phyloP scores from a whole-genome alignment of 2,113 vertebrate species.

The Haemorhous mexicanus region DNA sequence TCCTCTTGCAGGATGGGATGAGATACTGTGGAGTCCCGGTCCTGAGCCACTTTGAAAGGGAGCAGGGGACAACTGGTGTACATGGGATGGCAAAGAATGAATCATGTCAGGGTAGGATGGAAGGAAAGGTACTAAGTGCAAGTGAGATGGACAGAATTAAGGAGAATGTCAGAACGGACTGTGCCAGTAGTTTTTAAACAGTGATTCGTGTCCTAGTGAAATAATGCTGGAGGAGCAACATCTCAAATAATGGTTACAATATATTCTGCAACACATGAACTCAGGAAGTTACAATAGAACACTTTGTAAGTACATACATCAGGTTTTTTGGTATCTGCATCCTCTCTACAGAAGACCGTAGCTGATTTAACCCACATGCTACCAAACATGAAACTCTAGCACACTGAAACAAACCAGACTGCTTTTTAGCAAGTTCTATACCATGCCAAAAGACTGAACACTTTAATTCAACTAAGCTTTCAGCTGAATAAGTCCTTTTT shows the following conservation, averaged over 20 bases:
- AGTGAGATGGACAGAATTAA: background rate
- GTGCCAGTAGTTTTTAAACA: background rate
- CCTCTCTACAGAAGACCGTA: background rate
- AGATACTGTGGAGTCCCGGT: background rate
- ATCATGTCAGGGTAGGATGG: background rate
- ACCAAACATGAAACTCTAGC: background rate
- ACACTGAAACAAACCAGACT: background rate
- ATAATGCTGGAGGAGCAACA: background rate
- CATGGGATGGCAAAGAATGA: background rate
- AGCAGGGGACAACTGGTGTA: background rate
- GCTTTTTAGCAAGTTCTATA: background rate
- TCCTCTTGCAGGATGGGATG: background rate
- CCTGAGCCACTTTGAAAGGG: background rate
- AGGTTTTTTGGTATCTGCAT: background rate
- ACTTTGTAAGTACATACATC: rapidly evolving
- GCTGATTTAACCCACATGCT: background rate
- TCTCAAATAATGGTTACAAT: background rate
- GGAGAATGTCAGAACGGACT: background rate
- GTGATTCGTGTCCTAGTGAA: background rate
- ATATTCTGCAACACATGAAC: background rate
- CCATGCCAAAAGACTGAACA: background rate
- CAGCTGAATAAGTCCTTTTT: background rate
- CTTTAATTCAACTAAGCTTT: background rate
- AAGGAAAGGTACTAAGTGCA: background rate
- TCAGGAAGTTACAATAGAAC: background rate